A percentile compares a stretch with the other conserved stretches of the same genome.
Conservation (phyloP, 2,888 invertebrate genomes). For the Tipula unca region DNA sequence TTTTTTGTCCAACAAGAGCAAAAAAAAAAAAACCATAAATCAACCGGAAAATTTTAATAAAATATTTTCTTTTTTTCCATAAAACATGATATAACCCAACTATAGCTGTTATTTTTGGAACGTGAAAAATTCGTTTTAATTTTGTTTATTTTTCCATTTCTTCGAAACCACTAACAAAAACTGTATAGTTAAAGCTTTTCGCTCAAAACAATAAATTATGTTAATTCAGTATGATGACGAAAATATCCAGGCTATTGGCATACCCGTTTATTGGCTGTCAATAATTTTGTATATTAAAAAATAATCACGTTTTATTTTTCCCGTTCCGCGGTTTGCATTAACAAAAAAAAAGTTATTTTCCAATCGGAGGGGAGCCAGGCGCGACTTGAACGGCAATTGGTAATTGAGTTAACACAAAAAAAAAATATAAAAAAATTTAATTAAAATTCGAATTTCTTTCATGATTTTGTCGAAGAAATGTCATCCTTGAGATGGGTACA, state of each 20-base stretch:
- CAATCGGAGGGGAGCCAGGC: too few relatives aligned
- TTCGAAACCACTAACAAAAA: neutral
- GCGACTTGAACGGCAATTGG: too few relatives aligned
- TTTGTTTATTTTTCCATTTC: neutral
- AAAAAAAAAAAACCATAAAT: neutral
- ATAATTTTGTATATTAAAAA: neutral
- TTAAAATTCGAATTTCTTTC: too few relatives aligned
- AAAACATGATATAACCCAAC: neutral
- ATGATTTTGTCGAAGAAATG: too few relatives aligned
- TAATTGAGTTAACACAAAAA: too few relatives aligned
- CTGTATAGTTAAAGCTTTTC: neutral
- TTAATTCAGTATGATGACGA: too few relatives aligned
- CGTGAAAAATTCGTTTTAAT: neutral
- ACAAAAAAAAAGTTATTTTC: too few relatives aligned
- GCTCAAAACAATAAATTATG: too few relatives aligned
- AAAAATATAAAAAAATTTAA: too few relatives aligned
- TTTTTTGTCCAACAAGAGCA: neutral
- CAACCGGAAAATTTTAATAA: neutral
- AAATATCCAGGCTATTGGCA: neutral
- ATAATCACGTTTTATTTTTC: too few relatives aligned
- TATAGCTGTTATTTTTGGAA: neutral
- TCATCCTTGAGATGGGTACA: too few relatives aligned
- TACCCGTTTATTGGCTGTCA: neutral
- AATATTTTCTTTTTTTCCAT: neutral
- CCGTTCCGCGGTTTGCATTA: too few relatives aligned